These are phyloP conservation scores for Clupea harengus DNA, from an alignment of 2,113 vertebrate genomes.

Conservation along the genomic window DNA sequence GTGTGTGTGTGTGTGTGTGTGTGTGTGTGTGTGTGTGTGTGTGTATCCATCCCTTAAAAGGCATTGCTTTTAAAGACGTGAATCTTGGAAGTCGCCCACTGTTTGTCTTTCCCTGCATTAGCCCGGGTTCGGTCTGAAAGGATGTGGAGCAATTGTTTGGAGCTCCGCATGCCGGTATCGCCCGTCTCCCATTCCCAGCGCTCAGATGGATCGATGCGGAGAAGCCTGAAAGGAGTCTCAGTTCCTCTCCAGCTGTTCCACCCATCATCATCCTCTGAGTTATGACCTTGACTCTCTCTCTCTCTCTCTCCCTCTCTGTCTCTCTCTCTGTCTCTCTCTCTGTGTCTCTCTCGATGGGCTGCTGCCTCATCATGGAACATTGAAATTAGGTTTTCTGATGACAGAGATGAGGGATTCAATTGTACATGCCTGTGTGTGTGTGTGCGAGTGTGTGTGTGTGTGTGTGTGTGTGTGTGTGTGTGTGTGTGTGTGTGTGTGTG, in stretches of 20 bases:
- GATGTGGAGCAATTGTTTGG: conserved; percentile 2
- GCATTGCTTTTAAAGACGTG: neutral
- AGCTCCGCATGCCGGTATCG: neutral
- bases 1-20: neutral
- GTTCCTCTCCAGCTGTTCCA: conserved; percentile 11
- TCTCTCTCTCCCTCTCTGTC: neutral
- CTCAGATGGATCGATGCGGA: neutral
- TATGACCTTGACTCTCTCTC: conserved; percentile 2
- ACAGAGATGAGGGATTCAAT: neutral
- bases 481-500: neutral
- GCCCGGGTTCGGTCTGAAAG: neutral
- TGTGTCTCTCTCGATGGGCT: neutral
- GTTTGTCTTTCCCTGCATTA: conserved; percentile 13
- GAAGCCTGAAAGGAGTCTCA: neutral
- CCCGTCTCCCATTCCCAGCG: neutral
- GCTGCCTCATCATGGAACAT: neutral
- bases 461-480: neutral
- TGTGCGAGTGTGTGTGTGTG: neutral
- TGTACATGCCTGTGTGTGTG: neutral
- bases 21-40: neutral
- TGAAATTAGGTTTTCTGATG: neutral
- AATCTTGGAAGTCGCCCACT: neutral
- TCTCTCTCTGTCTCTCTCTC: neutral
- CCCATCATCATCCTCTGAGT: conserved; percentile 7
- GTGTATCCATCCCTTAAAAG: neutral